Evolutionary conservation across 2,888 invertebrate genomes (phyloP), one percentile per base, ranked within the genome.

Genomic region (Meteorus colon): DNA sequence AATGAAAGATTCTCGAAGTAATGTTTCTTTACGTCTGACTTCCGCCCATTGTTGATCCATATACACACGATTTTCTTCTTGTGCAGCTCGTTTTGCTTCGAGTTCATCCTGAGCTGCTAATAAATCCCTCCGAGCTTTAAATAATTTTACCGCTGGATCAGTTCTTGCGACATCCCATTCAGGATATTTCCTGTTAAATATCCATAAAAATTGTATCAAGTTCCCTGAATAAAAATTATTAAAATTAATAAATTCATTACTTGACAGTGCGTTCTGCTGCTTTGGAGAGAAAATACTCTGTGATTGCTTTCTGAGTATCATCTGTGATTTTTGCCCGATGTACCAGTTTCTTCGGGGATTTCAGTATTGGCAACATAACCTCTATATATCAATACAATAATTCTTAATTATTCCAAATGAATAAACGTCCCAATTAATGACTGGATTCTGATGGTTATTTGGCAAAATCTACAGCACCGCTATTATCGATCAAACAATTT

Each of bases 161-260:
- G 90, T 90, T 0, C 92, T 91, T 0, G 92, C 91, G 0, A 91
- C 89, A 82, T 93, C 93, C 92, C 93, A 93, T 90, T 92, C 92
- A 84, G 93, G 93, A 87, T 92, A 92, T 83, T 92, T 92, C 84
- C 93, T 93, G 79, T 14, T 4, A 4, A 79, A 69, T 19, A 51
- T 1, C 16, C n/a, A 10, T 67, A 19, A n/a, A 0, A 65, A 29
- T 41, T 68, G 37, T 65, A 48, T 41, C 4, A 41, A 65, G 27
- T 31, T 41, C 19, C 1, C 24, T 67, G 63, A 72, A 63, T 51
- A 16, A 19, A 68, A 55, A 72, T 67, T 5, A 63, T 31, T 19
- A 55, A 19, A 69, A 73, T 77, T 71, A 74, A n/a, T 31, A 3
- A 62, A 62, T 29, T 10, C 74, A 63, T 88, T 87, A 93, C 92